These are phyloP conservation scores for Choreutis nemorana DNA, from an alignment of 2,888 invertebrate genomes.

Conservation along the genomic window DNA sequence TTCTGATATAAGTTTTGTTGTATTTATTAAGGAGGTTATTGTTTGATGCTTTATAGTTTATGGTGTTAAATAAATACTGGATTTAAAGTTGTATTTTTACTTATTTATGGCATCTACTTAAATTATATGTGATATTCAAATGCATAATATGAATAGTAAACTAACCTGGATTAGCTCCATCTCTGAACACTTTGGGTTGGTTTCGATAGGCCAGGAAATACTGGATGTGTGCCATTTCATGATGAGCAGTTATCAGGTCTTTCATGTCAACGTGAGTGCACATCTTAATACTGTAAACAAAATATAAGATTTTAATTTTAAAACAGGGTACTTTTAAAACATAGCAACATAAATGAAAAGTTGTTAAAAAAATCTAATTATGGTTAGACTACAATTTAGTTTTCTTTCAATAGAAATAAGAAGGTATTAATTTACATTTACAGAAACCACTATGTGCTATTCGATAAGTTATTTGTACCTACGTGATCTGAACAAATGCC, in stretches of 20 bases:
- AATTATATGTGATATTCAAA: too few species aligned
- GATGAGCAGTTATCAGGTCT: constrained; percentile 86
- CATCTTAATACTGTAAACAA: constrained; percentile 79
- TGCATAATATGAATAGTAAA: constrained; percentile 5
- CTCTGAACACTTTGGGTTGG: constrained; percentile 85
- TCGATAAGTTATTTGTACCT: too few species aligned
- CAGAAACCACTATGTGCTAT: too few species aligned
- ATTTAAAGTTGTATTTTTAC: neutral
- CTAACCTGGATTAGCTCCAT: constrained; percentile 91
- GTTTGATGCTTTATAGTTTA: neutral
- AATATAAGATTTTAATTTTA: too few species aligned
- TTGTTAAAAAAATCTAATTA: too few species aligned
- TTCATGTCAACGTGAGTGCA: constrained; percentile 87
- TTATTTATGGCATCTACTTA: too few species aligned
- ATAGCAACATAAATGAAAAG: too few species aligned
- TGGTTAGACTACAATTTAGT: too few species aligned
- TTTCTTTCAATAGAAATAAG: too few species aligned
- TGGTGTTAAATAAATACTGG: neutral
- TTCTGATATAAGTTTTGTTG: neutral
- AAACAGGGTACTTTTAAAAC: constrained; percentile 5
- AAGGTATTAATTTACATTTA: too few species aligned
- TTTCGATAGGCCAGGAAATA: constrained; percentile 87
- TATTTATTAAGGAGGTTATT: neutral
- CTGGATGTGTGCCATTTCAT: constrained; percentile 91
- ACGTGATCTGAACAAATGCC: too few species aligned